Percentiles rank a stretch among this genome's conserved stretches.
Conservation (phyloP, 2,113 vertebrate genomes). For the Corythornis madagascariensis region DNA sequence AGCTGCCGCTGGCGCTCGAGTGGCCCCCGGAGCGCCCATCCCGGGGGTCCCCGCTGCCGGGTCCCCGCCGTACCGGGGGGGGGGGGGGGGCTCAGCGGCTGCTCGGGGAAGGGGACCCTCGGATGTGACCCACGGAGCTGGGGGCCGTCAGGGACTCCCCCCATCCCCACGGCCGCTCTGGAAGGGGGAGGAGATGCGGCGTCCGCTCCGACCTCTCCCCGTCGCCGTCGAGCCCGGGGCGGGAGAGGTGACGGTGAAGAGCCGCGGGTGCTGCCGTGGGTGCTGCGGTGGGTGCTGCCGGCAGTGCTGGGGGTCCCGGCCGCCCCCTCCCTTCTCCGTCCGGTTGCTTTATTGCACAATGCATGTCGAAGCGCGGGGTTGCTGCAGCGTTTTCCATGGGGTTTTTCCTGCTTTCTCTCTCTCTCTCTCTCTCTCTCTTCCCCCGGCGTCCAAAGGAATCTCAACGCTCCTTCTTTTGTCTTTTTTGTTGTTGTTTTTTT, state of each 20-base stretch:
- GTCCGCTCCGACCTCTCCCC: not conserved
- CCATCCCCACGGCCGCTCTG: not conserved
- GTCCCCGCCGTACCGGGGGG: not conserved
- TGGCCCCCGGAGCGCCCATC: not conserved
- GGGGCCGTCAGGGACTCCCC: not conserved
- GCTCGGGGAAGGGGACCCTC: not conserved
- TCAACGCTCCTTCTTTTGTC: not conserved
- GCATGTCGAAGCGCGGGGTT: conserved; percentile 40
- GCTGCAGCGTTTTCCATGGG: conserved; percentile 26
- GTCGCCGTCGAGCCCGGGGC: fast-evolving
- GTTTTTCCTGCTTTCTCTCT: not conserved
- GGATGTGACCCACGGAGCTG: not conserved
- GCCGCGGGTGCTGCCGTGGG: not conserved
- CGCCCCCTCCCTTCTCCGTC: not conserved
- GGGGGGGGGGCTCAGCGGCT: no score
- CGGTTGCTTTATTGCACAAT: conserved; percentile 69
- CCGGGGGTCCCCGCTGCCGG: not conserved
- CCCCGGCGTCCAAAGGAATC: not conserved
- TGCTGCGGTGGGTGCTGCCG: not conserved
- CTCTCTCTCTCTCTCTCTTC: not conserved
- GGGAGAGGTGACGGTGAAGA: not conserved
- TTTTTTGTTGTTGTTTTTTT: no score
- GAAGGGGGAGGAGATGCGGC: not conserved
- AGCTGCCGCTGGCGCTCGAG: not conserved
- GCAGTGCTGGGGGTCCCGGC: not conserved